Percentiles rank a stretch among this genome's conserved stretches.
phyloP scores from a whole-genome alignment of 2,113 vertebrate species.

The Ictalurus furcatus region DNA sequence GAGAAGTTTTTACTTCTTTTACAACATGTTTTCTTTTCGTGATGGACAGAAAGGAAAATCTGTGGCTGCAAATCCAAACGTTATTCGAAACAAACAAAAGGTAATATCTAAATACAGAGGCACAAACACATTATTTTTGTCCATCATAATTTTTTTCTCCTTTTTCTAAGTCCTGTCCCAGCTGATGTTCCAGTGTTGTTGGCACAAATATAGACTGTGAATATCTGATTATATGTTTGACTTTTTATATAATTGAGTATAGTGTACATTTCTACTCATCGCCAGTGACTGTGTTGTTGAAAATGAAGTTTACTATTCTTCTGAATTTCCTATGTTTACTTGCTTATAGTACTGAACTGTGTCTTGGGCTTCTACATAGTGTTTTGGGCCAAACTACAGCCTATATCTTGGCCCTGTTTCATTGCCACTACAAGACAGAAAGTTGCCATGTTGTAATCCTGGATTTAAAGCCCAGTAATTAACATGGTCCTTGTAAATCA shows the following conservation, averaged over 20 bases:
- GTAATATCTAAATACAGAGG: not conserved
- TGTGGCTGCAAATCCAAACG: not conserved
- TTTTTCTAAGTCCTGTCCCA: not conserved
- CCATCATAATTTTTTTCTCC: not conserved
- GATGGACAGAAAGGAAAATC: not conserved
- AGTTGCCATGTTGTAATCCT: not conserved
- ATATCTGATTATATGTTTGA: constrained; percentile 25
- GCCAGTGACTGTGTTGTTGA: constrained; percentile 11
- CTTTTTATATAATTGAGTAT: constrained; percentile 26
- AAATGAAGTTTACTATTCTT: constrained; percentile 26
- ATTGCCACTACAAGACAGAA: not conserved
- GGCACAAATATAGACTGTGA: constrained; percentile 18
- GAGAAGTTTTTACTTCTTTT: not conserved
- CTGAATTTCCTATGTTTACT: constrained; percentile 14
- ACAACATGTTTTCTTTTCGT: not conserved
- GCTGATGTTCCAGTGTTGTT: constrained; percentile 17
- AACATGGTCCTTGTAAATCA: not conserved
- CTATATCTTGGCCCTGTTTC: no score
- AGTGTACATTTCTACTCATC: constrained; percentile 32
- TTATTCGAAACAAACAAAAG: not conserved
- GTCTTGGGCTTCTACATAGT: constrained; percentile 5
- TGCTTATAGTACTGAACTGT: constrained; percentile 14
- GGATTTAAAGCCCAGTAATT: not conserved
- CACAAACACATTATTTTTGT: not conserved
- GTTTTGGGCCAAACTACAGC: not conserved